Evolutionary conservation across 2,113 vertebrate species (phyloP), one percentile per base, ranked within the genome.

Genomic region (Opisthocomus hoazin): DNA sequence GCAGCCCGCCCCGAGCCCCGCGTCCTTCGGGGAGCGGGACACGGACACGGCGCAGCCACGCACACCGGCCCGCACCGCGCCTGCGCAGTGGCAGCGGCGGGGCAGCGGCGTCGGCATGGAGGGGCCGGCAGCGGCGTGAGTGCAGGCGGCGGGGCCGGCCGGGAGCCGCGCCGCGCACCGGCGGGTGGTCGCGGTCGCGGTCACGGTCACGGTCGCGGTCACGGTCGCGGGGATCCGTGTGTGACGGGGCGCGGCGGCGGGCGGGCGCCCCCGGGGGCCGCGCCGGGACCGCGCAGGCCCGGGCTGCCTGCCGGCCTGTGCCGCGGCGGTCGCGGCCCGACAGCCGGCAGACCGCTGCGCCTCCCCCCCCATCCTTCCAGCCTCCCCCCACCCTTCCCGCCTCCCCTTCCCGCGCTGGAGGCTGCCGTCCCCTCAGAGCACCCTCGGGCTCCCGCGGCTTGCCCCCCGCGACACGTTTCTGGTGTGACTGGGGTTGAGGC

Each of bases 41-140:
- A 2, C 3, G 26, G 15, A 3, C 2, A 15, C 8, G 11, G 11
- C 2, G 16, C 21, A 14, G 9, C 12, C 64, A 0, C 20, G 9
- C 9, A 3, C 29, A 5, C 16, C 54, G 6, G 5, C 3, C 37
- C 19, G n/a, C 29, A 3, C 17, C 20, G 76, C 87, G 87, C 87
- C 54, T 90, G 94, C 86, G 90, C 86, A 3, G 1, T 7, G 22
- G 4, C 20, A 22, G 37, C 12, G 18, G 21, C 23, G 13, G 58
- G 7, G 34, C 6, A 6, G 88, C 5, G 37, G 54, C 10, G 51
- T 30, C 6, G 41, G 41, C 48, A 87, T 77, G 82, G 90, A 41
- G n/a, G 93, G 43, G 61, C 29, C 1, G 74, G 69, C 15, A 14
- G 48, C 14, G 46, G 66, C 1, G 83, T 81, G 79, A 56, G 81